phyloP scores from a whole-genome alignment of 2,797 vertebrate genomes.

The Emydoidea blandingii region DNA sequence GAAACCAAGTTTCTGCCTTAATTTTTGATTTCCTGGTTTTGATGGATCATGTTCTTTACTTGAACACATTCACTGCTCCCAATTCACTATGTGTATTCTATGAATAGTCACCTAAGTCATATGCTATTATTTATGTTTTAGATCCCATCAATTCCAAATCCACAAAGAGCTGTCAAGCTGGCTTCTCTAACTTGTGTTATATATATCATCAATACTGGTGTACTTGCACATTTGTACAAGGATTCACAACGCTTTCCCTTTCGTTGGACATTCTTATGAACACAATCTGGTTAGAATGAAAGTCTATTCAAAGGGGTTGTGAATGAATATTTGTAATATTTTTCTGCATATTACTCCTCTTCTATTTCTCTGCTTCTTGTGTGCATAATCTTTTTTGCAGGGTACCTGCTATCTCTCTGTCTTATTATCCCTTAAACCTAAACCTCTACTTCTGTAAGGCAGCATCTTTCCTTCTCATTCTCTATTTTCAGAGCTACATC shows the following conservation, averaged over 20 bases:
- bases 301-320: background rate
- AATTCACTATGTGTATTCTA: background rate
- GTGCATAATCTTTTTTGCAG: background rate
- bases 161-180: background rate
- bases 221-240: background rate
- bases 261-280: background rate
- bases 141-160: background rate
- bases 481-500: background rate
- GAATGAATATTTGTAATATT: background rate
- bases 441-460: accelerated
- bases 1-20: background rate
- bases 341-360: background rate
- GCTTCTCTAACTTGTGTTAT: background rate
- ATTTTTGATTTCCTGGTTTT: background rate
- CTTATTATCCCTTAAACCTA: background rate
- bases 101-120: background rate
- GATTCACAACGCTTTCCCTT: background rate
- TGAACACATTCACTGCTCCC: background rate
- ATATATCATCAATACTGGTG: background rate
- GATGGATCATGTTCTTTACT: background rate
- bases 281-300: background rate
- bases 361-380: background rate
- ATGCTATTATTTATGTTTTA: background rate
- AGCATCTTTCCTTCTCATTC: background rate
- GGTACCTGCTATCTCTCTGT: background rate